Evolutionary conservation across 2,113 vertebrate species (phyloP).

Genomic region (Eidolon helvum): DNA sequence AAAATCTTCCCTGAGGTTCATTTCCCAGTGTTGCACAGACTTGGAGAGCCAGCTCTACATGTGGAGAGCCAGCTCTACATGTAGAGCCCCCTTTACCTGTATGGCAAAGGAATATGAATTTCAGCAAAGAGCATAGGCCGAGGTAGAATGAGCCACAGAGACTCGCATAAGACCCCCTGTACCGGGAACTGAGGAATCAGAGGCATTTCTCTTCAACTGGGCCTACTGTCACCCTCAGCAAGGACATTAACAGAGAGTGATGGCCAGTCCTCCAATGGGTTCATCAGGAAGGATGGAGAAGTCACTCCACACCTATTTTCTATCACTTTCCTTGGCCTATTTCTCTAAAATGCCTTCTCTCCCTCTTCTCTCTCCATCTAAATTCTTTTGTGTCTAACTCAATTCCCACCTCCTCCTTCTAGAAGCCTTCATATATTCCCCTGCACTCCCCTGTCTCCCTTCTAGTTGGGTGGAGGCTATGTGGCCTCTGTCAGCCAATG

Average conservation of each 20-base stretch:
- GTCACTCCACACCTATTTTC: background rate
- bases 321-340: background rate
- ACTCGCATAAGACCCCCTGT: background rate
- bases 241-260: fast-evolving
- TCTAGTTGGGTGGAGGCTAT: background rate
- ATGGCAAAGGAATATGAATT: background rate
- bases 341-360: background rate
- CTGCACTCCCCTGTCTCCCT: background rate
- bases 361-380: background rate
- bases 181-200: background rate
- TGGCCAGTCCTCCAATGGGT: background rate
- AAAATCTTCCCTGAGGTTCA: background rate
- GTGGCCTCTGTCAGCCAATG: background rate
- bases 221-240: background rate
- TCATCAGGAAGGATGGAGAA: background rate
- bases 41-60: too few species aligned
- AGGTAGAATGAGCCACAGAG: background rate
- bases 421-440: background rate
- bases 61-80: background rate
- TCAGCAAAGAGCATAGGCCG: background rate
- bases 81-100: background rate
- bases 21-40: background rate
- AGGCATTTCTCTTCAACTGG: background rate
- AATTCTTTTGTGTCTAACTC: background rate
- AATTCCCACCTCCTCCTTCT: background rate